A percentile compares a stretch with the other conserved stretches of the same genome.
These are phyloP conservation scores for Cantharis rustica DNA, from an alignment of 2,888 invertebrate genomes.

Conservation along the genomic window DNA sequence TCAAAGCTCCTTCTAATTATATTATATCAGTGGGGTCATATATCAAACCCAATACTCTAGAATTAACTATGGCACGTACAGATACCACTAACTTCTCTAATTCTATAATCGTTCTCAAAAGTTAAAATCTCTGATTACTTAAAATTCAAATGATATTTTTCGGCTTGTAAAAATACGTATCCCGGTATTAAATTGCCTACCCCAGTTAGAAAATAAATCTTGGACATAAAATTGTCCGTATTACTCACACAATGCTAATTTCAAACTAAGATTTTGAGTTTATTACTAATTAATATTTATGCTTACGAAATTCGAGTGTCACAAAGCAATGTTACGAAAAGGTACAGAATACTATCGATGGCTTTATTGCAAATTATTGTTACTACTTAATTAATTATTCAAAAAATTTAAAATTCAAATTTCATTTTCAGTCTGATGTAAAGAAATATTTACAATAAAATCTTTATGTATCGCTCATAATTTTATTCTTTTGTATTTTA, in stretches of 20 bases:
- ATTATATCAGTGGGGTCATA: constrained; percentile 57
- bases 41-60: constrained; percentile 50
- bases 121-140: background rate
- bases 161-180: background rate
- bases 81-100: constrained; percentile 33
- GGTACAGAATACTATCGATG: background rate
- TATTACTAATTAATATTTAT: background rate
- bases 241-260: background rate
- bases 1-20: constrained; percentile 56
- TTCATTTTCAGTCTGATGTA: background rate
- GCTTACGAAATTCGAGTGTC: background rate
- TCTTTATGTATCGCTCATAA: background rate
- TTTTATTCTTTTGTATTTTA: background rate
- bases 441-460: background rate
- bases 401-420: background rate
- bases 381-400: background rate
- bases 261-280: background rate
- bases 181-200: background rate
- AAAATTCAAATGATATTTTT: background rate
- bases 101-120: constrained; percentile 22
- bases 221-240: background rate
- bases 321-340: background rate
- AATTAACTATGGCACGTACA: constrained; percentile 32
- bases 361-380: background rate
- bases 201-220: background rate